Conservation (phyloP, 1,140 invertebrate species). For the Drosophila kepulauana region DNA sequence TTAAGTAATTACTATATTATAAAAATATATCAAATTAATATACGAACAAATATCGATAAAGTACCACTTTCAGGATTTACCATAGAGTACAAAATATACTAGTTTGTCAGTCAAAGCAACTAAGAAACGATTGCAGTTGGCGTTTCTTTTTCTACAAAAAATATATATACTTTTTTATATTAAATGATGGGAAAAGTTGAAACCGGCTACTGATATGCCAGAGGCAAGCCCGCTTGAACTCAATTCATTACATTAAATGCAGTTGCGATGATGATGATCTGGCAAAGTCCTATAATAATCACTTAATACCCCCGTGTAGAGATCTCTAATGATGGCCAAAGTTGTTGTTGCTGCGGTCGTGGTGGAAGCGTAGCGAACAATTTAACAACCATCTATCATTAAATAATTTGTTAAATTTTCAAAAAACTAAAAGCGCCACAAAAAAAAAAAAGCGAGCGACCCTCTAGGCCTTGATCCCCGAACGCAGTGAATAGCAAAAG, state of each 20-base stretch:
- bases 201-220: slow-evolving; percentile 18
- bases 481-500: slow-evolving; percentile 13
- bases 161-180: neutral
- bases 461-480: slow-evolving; percentile 46
- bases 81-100: no score
- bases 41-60: no score
- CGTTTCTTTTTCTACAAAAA: neutral
- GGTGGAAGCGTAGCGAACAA: slow-evolving; percentile 55
- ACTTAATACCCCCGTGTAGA: slow-evolving; percentile 67
- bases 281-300: slow-evolving; percentile 66
- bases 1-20: no score
- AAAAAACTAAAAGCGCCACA: slow-evolving; percentile 70
- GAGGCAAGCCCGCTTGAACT: neutral
- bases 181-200: neutral
- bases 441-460: neutral
- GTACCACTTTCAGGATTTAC: no score
- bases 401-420: slow-evolving; percentile 81
- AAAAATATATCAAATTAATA: no score
- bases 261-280: slow-evolving; percentile 6
- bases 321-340: slow-evolving; percentile 45
- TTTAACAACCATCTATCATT: slow-evolving; percentile 80
- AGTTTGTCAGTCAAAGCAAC: no score
- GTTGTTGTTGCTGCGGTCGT: no score
- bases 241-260: slow-evolving; percentile 36
- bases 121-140: no score